Conservation (phyloP, 2,113 vertebrate species). For the Dasyurus viverrinus region DNA sequence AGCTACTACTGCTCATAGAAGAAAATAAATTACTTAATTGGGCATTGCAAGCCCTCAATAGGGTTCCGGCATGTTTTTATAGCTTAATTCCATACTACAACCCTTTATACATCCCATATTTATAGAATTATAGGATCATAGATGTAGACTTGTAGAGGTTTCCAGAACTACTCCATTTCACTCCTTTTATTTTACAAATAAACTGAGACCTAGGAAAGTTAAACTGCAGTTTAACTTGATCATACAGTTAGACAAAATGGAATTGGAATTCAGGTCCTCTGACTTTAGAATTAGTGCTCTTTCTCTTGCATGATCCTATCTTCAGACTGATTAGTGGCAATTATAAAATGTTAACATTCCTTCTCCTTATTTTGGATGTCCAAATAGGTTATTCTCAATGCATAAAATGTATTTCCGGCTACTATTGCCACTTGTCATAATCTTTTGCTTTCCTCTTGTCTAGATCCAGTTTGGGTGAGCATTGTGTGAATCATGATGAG, state of each 20-base stretch:
- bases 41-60: neutral
- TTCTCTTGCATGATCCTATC: neutral
- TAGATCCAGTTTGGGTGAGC: neutral
- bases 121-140: neutral
- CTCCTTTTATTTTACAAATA: neutral
- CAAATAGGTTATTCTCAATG: neutral
- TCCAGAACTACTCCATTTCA: neutral
- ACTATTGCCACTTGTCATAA: neutral
- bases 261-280: neutral
- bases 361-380: no score
- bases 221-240: neutral
- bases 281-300: neutral
- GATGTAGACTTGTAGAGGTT: neutral
- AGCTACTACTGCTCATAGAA: neutral
- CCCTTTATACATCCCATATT: neutral
- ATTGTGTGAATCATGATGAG: neutral
- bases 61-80: neutral
- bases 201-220: neutral
- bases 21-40: neutral
- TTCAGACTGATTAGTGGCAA: neutral
- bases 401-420: no score
- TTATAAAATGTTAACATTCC: neutral
- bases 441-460: neutral
- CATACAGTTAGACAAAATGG: no score
- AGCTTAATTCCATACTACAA: neutral